Conservation (phyloP, 2,113 vertebrate genomes). For the Callipepla squamata region DNA sequence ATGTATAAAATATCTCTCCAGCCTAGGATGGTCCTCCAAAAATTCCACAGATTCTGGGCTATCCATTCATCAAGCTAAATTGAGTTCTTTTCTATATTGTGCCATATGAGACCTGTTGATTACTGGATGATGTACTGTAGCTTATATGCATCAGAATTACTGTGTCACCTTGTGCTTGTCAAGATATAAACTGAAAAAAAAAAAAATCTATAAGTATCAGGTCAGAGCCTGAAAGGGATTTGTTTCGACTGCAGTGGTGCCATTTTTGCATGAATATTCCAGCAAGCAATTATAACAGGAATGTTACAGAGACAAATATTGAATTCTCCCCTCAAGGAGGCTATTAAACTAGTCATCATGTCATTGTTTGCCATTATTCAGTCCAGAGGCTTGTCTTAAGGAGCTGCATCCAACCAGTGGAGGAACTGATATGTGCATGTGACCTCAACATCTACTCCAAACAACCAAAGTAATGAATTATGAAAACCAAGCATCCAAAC, state of each 20-base stretch:
- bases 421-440: not conserved
- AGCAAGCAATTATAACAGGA: conserved; percentile 31
- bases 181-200: not conserved
- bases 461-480: not conserved
- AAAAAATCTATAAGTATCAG: conserved; percentile 20
- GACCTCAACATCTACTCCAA: not conserved
- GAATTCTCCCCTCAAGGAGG: not conserved
- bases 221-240: not conserved
- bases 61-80: conserved; percentile 53
- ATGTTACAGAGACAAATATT: not conserved
- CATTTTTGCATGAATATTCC: conserved; percentile 18
- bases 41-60: conserved; percentile 54
- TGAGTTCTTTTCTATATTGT: not conserved
- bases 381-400: not conserved
- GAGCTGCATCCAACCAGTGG: not conserved
- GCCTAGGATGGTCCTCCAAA: not conserved
- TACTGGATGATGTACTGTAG: not conserved
- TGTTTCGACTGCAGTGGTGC: conserved; percentile 32
- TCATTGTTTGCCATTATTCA: not conserved
- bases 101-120: conserved; percentile 1
- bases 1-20: not conserved
- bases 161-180: not conserved
- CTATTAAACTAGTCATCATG: not conserved
- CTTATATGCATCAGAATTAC: not conserved
- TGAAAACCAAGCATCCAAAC: not conserved